Evolutionary conservation across 2,113 vertebrate species (phyloP).

Genomic region (Erythrolamprus reginae): DNA sequence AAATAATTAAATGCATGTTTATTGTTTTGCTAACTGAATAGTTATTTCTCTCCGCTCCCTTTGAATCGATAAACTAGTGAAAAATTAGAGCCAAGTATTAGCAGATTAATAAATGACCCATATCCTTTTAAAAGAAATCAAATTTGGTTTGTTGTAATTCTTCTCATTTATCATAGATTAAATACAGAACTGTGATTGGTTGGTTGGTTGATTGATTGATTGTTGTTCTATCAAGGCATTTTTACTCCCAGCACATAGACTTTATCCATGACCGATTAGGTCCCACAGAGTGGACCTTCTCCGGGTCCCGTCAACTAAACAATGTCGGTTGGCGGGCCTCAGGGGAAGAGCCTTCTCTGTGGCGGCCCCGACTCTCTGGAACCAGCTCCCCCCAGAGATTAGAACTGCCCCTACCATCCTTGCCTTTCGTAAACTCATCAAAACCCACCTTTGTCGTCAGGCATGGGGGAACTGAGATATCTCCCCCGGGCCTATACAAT

Average conservation of each 20-base stretch:
- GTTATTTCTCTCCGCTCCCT: background rate
- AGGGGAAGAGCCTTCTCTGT: too few relatives aligned
- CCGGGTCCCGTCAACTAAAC: too few relatives aligned
- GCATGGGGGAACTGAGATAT: too few relatives aligned
- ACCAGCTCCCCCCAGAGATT: too few relatives aligned
- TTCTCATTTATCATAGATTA: background rate
- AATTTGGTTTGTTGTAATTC: background rate
- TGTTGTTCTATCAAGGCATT: background rate
- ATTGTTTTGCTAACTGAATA: background rate
- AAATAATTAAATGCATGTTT: slow-evolving; percentile 14
- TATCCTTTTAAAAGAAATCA: background rate
- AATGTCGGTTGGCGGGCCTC: too few relatives aligned
- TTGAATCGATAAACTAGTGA: background rate
- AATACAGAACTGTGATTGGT: background rate
- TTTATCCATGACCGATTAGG: background rate
- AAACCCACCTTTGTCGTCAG: too few relatives aligned
- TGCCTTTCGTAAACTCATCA: too few relatives aligned
- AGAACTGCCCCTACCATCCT: too few relatives aligned
- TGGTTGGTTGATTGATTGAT: background rate
- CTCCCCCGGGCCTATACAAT: too few relatives aligned
- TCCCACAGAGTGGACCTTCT: too few relatives aligned
- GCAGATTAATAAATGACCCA: background rate
- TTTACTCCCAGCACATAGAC: background rate
- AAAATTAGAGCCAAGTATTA: background rate
- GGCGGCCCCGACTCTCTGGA: too few relatives aligned